These are phyloP conservation scores for Onychomys arenicola DNA, from an alignment of 2,797 vertebrate species.

Conservation along the genomic window DNA sequence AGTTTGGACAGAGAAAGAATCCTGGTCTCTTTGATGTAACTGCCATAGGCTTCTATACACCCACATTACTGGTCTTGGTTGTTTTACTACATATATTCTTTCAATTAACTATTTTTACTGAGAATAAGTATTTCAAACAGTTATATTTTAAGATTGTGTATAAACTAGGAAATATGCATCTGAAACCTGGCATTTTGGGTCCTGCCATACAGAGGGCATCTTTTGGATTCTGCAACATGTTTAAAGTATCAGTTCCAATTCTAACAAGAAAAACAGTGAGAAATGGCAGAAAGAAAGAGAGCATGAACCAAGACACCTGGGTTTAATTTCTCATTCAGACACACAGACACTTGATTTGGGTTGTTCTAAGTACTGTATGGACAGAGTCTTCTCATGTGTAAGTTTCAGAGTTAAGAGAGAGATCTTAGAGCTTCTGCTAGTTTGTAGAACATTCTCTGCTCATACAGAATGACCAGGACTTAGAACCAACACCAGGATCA, in stretches of 20 bases:
- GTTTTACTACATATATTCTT: not conserved
- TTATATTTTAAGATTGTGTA: constrained; percentile 30
- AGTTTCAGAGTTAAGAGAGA: not conserved
- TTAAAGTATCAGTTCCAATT: not conserved
- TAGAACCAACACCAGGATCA: not conserved
- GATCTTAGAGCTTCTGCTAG: not conserved
- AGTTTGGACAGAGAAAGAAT: not conserved
- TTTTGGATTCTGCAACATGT: constrained; percentile 8
- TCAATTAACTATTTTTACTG: not conserved
- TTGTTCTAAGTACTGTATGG: not conserved
- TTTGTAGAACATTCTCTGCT: not conserved
- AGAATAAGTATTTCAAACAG: constrained; percentile 10
- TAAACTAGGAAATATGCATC: not conserved
- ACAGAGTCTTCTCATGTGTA: not conserved
- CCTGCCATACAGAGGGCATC: not conserved
- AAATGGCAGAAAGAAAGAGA: constrained; percentile 37
- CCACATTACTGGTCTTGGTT: not conserved
- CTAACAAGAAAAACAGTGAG: not conserved
- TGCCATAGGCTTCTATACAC: not conserved
- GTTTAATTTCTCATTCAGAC: constrained; percentile 12
- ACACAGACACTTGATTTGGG: not conserved
- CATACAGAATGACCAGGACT: not conserved
- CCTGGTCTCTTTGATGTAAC: not conserved
- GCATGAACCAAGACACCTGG: not conserved
- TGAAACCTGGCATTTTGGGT: not conserved